These are phyloP conservation scores for Drosophila lacertosa DNA, from an alignment of 1,140 invertebrate genomes.

Conservation along the genomic window DNA sequence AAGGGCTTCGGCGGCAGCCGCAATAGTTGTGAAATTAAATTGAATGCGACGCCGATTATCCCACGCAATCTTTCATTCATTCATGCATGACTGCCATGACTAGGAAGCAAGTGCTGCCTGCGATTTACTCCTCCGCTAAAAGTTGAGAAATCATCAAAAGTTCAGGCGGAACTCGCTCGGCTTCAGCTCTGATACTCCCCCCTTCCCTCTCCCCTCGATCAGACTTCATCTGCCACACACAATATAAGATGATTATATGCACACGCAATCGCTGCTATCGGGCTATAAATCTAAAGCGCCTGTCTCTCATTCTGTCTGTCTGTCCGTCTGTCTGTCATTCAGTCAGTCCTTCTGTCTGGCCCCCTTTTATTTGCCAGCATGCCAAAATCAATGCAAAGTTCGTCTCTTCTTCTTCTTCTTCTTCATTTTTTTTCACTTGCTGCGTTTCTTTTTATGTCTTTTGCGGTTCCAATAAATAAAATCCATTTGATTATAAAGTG, in stretches of 20 bases:
- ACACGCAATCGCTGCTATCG: conserved; percentile 68
- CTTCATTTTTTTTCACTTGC: neutral
- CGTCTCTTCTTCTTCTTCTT: conserved; percentile 27
- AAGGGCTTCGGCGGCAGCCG: conserved; percentile 66
- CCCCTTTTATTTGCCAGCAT: conserved; percentile 28
- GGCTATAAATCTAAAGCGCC: conserved; percentile 65
- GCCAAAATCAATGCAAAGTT: conserved; percentile 77
- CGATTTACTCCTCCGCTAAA: conserved; percentile 39
- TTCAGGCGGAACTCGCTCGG: conserved; percentile 61
- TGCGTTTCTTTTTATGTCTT: conserved; percentile 34
- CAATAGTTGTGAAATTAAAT: conserved; percentile 83
- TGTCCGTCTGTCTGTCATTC: conserved; percentile 21
- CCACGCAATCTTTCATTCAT: conserved; percentile 79
- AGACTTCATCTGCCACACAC: conserved; percentile 21
- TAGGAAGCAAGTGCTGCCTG: conserved; percentile 53
- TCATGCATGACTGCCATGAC: conserved; percentile 24
- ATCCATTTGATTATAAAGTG: conserved; percentile 78
- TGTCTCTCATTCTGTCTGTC: conserved; percentile 42
- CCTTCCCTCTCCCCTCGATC: neutral
- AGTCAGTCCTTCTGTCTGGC: conserved; percentile 28
- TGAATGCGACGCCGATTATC: conserved; percentile 82
- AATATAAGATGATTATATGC: conserved; percentile 74
- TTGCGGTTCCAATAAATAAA: conserved; percentile 70
- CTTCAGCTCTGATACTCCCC: too few relatives aligned
- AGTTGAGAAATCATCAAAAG: conserved; percentile 75